phyloP scores from a whole-genome alignment of 2,797 vertebrate genomes.

The Stomatorhinus walkeri region DNA sequence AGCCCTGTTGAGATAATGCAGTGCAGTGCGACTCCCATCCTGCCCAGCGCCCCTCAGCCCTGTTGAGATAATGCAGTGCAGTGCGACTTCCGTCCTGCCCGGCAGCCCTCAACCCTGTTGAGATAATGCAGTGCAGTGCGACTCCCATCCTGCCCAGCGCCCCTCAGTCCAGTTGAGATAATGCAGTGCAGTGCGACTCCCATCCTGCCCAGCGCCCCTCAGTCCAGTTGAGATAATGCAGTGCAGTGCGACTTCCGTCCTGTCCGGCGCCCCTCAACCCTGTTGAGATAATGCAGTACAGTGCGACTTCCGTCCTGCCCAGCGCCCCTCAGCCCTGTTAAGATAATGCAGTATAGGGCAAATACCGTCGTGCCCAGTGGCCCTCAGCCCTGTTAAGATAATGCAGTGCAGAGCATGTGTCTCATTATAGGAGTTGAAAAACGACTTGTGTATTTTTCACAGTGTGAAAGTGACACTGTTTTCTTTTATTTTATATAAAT shows the following conservation, averaged over 20 bases:
- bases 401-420: background rate
- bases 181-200: background rate
- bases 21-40: background rate
- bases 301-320: no score
- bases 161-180: background rate
- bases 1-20: background rate
- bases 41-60: background rate
- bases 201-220: background rate
- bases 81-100: background rate
- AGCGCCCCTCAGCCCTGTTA: background rate
- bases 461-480: background rate
- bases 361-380: background rate
- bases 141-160: background rate
- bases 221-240: background rate
- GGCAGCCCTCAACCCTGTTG: background rate
- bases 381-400: no score
- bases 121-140: background rate
- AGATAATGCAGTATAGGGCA: background rate
- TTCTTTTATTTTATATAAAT: background rate
- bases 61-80: background rate
- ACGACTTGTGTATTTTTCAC: background rate
- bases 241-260: background rate
- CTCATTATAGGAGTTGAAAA: background rate
- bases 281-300: background rate
- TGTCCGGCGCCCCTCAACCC: background rate